Conservation (phyloP, 2,113 vertebrate genomes). For the Arenaria interpres region DNA sequence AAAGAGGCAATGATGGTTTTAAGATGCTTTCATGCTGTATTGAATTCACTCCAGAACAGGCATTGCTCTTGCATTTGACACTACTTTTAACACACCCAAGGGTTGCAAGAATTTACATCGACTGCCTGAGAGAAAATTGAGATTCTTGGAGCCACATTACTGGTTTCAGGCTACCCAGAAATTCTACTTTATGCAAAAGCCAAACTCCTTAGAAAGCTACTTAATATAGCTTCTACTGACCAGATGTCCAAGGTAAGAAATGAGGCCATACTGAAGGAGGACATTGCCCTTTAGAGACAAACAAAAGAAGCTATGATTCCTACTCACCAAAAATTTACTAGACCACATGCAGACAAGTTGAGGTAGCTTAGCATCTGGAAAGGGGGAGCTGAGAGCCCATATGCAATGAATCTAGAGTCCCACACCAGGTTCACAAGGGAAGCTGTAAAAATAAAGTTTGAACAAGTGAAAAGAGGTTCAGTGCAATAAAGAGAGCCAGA, state of each 20-base stretch:
- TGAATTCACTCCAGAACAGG: neutral
- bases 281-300: slow-evolving; percentile 36
- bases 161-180: neutral
- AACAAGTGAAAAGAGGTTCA: neutral
- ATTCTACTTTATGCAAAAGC: neutral
- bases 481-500: neutral
- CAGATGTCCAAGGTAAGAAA: neutral
- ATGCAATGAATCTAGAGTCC: neutral
- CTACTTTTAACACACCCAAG: neutral
- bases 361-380: slow-evolving; percentile 15
- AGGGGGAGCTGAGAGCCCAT: neutral
- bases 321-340: slow-evolving; percentile 15
- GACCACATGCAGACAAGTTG: neutral
- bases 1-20: neutral
- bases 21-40: neutral
- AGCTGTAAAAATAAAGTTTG: neutral
- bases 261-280: neutral
- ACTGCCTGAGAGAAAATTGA: neutral
- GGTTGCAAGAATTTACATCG: neutral
- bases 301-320: neutral
- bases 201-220: neutral
- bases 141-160: neutral
- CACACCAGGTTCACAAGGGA: neutral
- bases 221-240: neutral
- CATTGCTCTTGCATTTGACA: neutral